Conservation (phyloP, 2,888 invertebrate genomes). For the Dolichomitus sp. region DNA sequence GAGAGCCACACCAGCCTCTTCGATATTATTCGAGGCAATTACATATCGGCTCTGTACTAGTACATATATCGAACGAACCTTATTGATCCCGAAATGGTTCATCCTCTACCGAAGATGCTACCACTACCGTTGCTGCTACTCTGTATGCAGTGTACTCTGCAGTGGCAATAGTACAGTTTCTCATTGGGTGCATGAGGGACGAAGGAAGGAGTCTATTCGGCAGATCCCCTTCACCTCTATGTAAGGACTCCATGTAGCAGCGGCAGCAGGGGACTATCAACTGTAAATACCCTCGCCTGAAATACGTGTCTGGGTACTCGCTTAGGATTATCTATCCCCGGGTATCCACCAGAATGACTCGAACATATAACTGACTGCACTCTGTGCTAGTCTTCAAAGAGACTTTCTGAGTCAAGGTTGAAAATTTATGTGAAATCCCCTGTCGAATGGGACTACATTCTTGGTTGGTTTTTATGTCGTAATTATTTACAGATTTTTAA, state of each 20-base stretch:
- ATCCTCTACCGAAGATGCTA: constrained; percentile 1
- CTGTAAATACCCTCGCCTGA: constrained; percentile 43
- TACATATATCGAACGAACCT: constrained; percentile 57
- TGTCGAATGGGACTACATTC: neutral
- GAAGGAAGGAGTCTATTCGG: constrained; percentile 36
- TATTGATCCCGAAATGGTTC: constrained; percentile 60
- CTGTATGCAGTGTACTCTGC: constrained; percentile 34
- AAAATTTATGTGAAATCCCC: neutral
- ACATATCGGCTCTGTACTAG: constrained; percentile 68
- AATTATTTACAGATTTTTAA: too few relatives aligned
- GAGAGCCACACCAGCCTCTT: constrained; percentile 43
- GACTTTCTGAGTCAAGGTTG: neutral
- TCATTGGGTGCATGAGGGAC: constrained; percentile 23
- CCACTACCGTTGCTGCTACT: constrained; percentile 17
- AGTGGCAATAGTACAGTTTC: constrained; percentile 40
- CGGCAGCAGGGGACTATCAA: neutral
- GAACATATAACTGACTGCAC: neutral
- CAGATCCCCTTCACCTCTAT: constrained; percentile 11
- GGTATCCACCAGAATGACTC: neutral
- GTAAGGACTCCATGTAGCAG: constrained; percentile 30
- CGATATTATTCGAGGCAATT: constrained; percentile 72
- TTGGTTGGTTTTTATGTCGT: too few relatives aligned
- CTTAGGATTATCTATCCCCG: constrained; percentile 46
- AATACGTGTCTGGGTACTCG: constrained; percentile 34
- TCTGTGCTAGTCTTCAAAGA: neutral